These are phyloP conservation scores for Crypturellus undulatus DNA, from an alignment of 2,113 vertebrate genomes.

Conservation along the genomic window DNA sequence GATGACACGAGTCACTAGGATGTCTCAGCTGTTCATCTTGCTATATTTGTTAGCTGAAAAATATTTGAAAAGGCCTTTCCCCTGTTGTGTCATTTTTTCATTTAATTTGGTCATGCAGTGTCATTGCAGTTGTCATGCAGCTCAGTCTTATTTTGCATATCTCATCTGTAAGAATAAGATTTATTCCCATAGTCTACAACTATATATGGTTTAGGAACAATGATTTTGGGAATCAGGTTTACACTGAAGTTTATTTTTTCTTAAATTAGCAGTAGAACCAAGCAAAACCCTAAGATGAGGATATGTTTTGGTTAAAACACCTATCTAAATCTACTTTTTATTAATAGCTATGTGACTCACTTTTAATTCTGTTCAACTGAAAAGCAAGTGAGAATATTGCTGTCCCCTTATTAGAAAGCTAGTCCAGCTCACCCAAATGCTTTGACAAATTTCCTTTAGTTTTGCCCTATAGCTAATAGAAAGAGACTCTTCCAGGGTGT, in stretches of 20 bases:
- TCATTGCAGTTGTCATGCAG: not conserved
- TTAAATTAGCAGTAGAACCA: not conserved
- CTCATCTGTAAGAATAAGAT: not conserved
- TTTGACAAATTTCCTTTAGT: not conserved
- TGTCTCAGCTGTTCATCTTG: not conserved
- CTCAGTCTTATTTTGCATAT: not conserved
- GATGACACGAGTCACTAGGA: not conserved
- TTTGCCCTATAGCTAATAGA: not conserved
- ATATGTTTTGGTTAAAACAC: not conserved
- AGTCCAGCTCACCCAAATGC: not conserved
- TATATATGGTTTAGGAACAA: slow-evolving; percentile 24
- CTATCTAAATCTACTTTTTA: not conserved
- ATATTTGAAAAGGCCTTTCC: not conserved
- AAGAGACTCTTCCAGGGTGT: not conserved
- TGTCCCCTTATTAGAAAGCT: not conserved
- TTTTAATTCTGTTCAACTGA: not conserved
- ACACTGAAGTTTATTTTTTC: not conserved
- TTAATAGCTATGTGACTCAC: not conserved
- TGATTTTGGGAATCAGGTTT: not conserved
- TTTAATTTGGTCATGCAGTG: not conserved
- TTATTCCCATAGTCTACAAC: slow-evolving; percentile 36
- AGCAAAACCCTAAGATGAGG: not conserved
- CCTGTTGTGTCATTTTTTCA: not conserved
- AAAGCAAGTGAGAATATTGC: not conserved
- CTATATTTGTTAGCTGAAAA: not conserved